A percentile compares a stretch with the other conserved stretches of the same genome.
phyloP scores from a whole-genome alignment of 2,113 vertebrate species.

The Plotosus lineatus region DNA sequence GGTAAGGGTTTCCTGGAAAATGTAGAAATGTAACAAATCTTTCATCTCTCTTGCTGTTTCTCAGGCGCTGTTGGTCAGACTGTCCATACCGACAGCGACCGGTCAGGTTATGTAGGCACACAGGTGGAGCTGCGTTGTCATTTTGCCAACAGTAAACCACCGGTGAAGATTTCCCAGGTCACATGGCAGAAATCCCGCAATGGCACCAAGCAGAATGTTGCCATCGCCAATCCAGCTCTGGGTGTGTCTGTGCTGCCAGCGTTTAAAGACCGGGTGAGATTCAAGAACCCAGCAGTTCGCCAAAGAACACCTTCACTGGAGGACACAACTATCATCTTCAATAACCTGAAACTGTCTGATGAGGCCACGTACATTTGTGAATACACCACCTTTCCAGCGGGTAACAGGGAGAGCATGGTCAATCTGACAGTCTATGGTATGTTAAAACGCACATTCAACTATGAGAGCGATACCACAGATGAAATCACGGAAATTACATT shows the following conservation, averaged over 20 bases:
- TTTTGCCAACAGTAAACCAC: constrained; percentile 84
- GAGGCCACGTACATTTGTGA: constrained; percentile 96
- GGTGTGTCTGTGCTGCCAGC: constrained; percentile 87
- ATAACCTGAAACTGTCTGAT: constrained; percentile 83
- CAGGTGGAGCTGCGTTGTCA: constrained; percentile 89
- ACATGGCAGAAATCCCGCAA: constrained; percentile 96
- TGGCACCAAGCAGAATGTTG: constrained; percentile 92
- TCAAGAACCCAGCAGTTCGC: constrained; percentile 81
- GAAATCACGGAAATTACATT: not conserved
- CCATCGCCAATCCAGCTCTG: constrained; percentile 91
- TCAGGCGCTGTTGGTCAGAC: constrained; percentile 73
- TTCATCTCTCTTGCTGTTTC: not conserved
- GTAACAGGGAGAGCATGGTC: constrained; percentile 90
- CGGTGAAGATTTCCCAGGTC: constrained; percentile 93
- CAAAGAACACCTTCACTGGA: constrained; percentile 84
- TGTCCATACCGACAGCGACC: constrained; percentile 88
- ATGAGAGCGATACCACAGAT: not conserved
- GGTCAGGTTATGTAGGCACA: constrained; percentile 84
- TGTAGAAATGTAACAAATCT: no score
- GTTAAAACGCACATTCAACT: constrained; percentile 39
- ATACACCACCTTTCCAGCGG: constrained; percentile 93
- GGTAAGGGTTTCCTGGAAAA: not conserved
- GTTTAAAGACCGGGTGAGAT: constrained; percentile 85
- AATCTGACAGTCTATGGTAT: constrained; percentile 94
- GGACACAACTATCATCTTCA: constrained; percentile 91